Evolutionary conservation across 2,113 vertebrate species (phyloP), one percentile per base, ranked within the genome.

Genomic region (Podarcis muralis): DNA sequence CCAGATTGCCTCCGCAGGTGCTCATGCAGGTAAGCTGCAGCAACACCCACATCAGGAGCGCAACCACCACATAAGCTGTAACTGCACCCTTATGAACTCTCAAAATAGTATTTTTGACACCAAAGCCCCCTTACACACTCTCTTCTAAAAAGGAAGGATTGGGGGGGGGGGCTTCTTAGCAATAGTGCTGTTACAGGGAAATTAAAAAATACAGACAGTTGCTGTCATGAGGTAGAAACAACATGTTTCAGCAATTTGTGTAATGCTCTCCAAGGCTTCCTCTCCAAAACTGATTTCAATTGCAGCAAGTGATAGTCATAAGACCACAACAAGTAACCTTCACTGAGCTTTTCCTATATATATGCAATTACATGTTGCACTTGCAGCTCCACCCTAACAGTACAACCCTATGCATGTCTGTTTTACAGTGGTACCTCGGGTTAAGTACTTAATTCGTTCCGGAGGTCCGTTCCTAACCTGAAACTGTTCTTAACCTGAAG

Each of bases 181-280:
- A 68, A 27, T 40, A 2, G 30, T 20, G 74, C 4, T 27, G 53
- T 40, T 37, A 53, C 25, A 82, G 1, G 83, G 80, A 84, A 79
- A 25, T 23, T 18, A 16, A 79, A 1, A 85, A 83, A 84, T 32
- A 1, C 4, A 27, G 86, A 40, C 43, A 57, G 22, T 3, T 66
- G 30, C 69, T 25, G 57, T 0, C 0, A 78, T 53, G 27, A 32
- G 35, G 35, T n/a, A 20, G 65, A 11, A 69, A 9, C 62, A 4
- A 13, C 23, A 69, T 5, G 2, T 30, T 27, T 69, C 15, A 27
- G 35, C 27, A 87, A 25, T 37, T 77, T 81, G 69, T 86, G 78
- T 81, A 43, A 89, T 27, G 5, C 18, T 77, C 84, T 32, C 32
- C 37, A 69, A 20, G 25, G 69, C 66, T 69, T 83, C 37, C 77